These are phyloP conservation scores for Acanthisitta chloris DNA, from an alignment of 2,113 vertebrate species.

Conservation along the genomic window DNA sequence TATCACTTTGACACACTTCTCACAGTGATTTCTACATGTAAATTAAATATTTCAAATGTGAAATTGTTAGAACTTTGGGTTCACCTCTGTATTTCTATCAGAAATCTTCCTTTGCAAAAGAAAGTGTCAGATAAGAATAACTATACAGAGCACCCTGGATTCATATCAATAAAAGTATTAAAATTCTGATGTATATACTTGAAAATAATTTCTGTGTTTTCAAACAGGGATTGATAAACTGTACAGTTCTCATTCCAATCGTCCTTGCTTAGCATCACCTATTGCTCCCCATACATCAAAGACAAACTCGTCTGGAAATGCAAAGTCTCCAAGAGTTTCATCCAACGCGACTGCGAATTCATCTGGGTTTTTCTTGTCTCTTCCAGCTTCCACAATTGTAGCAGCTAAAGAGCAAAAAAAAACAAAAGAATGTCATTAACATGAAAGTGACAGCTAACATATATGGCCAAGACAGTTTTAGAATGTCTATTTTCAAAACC, in stretches of 20 bases:
- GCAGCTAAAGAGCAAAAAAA: constrained; percentile 75
- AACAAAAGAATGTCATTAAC: background rate
- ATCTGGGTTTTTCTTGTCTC: constrained; percentile 91
- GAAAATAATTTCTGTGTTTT: background rate
- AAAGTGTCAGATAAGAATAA: background rate
- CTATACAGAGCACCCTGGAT: background rate
- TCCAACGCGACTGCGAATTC: constrained; percentile 92
- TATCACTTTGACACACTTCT: background rate
- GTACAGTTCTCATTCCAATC: constrained; percentile 60
- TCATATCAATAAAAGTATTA: background rate
- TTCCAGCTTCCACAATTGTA: constrained; percentile 94
- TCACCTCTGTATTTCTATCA: background rate
- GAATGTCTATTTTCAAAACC: background rate
- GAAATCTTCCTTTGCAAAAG: constrained; percentile 4
- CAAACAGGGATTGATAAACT: background rate
- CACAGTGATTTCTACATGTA: background rate
- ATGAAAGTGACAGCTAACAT: background rate
- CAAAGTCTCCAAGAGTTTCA: constrained; percentile 92
- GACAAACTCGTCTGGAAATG: constrained; percentile 95
- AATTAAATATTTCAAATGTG: background rate
- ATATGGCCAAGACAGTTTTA: background rate
- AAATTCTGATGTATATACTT: background rate
- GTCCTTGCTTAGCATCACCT: constrained; percentile 86
- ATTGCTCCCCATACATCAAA: constrained; percentile 96
- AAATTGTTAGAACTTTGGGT: background rate